A percentile compares a stretch with the other conserved stretches of the same genome.
phyloP scores from a whole-genome alignment of 2,888 invertebrate genomes.

The Vannuccia rotundouncinata region DNA sequence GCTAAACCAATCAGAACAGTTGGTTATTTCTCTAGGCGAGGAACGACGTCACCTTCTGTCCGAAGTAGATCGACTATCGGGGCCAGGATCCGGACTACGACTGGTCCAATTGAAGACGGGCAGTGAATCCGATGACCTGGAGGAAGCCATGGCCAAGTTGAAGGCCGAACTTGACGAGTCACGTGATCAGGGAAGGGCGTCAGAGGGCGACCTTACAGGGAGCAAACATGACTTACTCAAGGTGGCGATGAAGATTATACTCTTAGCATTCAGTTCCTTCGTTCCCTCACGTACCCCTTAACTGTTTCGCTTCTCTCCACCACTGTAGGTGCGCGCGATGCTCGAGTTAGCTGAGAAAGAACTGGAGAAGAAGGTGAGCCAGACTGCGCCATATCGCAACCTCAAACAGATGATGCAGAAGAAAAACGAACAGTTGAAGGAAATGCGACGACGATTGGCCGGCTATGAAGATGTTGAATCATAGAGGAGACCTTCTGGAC shows the following conservation, averaged over 20 bases:
- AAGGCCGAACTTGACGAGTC: constrained; percentile 49
- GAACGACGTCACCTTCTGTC: background rate
- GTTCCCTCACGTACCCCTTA: background rate
- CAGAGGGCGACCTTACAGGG: constrained; percentile 51
- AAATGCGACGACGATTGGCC: constrained; percentile 55
- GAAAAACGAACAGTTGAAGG: constrained; percentile 61
- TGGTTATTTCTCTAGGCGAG: background rate
- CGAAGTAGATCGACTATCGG: constrained; percentile 24
- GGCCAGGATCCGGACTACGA: constrained; percentile 41
- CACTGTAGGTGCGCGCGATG: constrained; percentile 58
- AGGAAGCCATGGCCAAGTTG: constrained; percentile 47
- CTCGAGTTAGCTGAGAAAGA: constrained; percentile 61
- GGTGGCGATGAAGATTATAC: background rate
- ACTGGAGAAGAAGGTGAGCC: constrained; percentile 61
- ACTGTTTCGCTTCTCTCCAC: constrained; percentile 25
- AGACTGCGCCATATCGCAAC: constrained; percentile 61
- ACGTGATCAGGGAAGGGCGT: constrained; percentile 36
- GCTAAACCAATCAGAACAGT: background rate
- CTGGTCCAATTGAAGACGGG: constrained; percentile 41
- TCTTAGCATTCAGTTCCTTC: background rate
- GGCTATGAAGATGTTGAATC: constrained; percentile 48
- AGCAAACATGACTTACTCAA: constrained; percentile 52
- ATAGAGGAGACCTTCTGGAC: too few species aligned
- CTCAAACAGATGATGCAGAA: constrained; percentile 61
- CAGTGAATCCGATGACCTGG: constrained; percentile 45